Evolutionary conservation across 2,113 vertebrate species (phyloP).

Genomic region (Serilophus lunatus): DNA sequence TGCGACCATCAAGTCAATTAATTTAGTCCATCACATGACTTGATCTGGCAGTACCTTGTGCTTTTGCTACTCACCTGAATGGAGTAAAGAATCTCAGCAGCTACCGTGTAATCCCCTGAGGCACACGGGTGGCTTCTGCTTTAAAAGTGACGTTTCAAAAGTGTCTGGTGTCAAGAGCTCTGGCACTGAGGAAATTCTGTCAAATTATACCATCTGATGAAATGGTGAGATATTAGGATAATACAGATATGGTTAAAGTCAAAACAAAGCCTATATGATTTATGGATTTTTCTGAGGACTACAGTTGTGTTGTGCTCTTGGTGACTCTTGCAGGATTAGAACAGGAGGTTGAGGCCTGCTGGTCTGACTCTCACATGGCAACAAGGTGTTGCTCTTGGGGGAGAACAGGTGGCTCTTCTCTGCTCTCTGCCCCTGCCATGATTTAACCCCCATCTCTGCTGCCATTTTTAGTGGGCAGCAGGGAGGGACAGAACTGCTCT

Average conservation of each 20-base stretch:
- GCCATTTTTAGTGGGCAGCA: not conserved
- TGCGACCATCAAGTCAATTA: not conserved
- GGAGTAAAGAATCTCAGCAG: not conserved
- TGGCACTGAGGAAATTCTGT: not conserved
- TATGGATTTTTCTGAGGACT: not conserved
- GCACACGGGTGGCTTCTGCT: not conserved
- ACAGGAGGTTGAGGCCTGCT: not conserved
- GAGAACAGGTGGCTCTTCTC: not conserved
- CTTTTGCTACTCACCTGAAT: not conserved
- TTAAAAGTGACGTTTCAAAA: not conserved
- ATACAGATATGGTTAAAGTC: not conserved
- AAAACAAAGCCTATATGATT: not conserved
- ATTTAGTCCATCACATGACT: not conserved
- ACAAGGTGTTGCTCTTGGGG: not conserved
- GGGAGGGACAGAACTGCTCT: not conserved
- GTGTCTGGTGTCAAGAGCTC: not conserved
- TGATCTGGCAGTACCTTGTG: not conserved
- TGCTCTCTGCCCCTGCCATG: not conserved
- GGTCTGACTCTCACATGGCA: not conserved
- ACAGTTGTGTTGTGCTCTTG: not conserved
- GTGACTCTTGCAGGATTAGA: not conserved
- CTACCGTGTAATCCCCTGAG: not conserved
- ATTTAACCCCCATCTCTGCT: accelerated
- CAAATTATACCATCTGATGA: not conserved
- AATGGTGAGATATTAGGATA: not conserved